Base-by-base conservation (phyloP, 2,888 invertebrate genomes). In the Periphyllus acericola region DNA sequence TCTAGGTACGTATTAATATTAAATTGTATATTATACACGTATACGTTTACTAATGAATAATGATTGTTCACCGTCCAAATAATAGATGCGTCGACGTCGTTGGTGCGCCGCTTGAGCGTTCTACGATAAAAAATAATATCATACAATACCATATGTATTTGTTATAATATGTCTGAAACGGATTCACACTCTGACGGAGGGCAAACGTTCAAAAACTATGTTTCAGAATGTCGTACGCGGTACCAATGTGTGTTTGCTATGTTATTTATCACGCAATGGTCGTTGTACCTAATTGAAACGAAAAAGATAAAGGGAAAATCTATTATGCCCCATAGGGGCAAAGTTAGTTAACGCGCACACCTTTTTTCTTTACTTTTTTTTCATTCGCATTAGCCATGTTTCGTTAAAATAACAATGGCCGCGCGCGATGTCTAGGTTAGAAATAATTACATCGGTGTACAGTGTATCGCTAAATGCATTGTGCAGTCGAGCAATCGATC, bases 161-260 rank as follows among this genome's bases (percentile, higher is more conserved):
- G n/a, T 83, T 83, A 55, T 74, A 55, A 83, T 83, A 55, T 21
- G 34, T 74, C 34, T 55, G 36, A 36, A 72, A n/a, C 83, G 9
- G 74, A 55, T 83, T 83, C 34, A 74, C 74, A 55, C 74, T 55
- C 36, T 36, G 4, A 55, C 29, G 74, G 34, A 52, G 8, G 55
- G 6, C 36, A n/a, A 74, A 80, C 66, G 29, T 34, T 36, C 46
- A 46, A 60, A 60, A 60, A 60, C 9, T 36, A 36, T 29, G 55
- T 74, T 83, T 83, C 72, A n/a, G 74, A 83, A 74, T 36, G 14
- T 11, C 2, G 46, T 46, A 14, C 46, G 46, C 46, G 46, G 8
- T 9, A 46, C 46, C 4, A 9, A 46, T 9, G 46, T 11, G 46
- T 14, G 46, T 46, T 14, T 14, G 46, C 46, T 36, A 5, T 36